A percentile compares a stretch with the other conserved stretches of the same genome.
These are phyloP conservation scores for Lucilia cuprina DNA, from an alignment of 1,140 invertebrate genomes.

Conservation along the genomic window DNA sequence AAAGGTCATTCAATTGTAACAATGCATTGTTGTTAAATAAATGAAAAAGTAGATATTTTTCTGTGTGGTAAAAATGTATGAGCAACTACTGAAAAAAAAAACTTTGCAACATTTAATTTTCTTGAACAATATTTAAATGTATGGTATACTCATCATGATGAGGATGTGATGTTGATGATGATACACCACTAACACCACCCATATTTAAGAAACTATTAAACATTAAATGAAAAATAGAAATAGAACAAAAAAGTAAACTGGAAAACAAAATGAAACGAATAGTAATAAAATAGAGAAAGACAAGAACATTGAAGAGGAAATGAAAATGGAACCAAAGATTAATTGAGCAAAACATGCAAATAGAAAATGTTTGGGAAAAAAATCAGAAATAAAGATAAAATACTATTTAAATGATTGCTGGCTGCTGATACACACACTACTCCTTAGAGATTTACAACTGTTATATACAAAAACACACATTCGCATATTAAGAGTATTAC, in stretches of 20 bases:
- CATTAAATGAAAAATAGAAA: not conserved
- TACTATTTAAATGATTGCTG: not conserved
- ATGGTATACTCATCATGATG: not conserved
- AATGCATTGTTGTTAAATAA: not conserved
- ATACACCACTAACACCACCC: not conserved
- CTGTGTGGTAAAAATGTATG: not conserved
- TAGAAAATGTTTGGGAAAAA: not conserved
- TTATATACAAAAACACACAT: not conserved
- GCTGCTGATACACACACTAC: not conserved
- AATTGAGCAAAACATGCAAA: constrained; percentile 3
- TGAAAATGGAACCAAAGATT: constrained; percentile 14
- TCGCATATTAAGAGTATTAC: not conserved
- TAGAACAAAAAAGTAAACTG: not conserved
- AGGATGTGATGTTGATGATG: not conserved
- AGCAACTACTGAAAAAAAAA: not conserved
- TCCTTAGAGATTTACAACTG: not conserved
- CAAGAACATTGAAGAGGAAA: constrained; percentile 1
- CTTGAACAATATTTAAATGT: not conserved
- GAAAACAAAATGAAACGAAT: not conserved
- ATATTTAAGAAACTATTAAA: not conserved
- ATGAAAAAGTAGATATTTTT: no score
- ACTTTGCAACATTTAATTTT: constrained; percentile 1
- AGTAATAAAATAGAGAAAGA: not conserved
- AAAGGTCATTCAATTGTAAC: not conserved
- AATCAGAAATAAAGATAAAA: not conserved